A percentile compares a stretch with the other conserved stretches of the same genome.
Conservation (phyloP, 1,140 invertebrate species). For the Aphelenchoides fujianensis region DNA sequence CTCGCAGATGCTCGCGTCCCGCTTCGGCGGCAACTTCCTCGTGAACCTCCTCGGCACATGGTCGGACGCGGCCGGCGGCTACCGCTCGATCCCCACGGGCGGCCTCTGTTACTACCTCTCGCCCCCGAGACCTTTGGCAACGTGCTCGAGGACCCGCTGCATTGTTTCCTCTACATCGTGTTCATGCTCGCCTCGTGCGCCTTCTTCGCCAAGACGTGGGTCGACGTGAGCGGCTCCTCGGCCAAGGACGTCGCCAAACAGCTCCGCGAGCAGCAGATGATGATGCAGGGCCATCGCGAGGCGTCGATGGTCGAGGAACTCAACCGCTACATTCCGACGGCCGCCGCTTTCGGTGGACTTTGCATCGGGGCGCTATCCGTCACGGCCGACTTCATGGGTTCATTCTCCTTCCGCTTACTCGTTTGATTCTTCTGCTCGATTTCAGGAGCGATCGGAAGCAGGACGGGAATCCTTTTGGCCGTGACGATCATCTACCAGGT, state of each 20-base stretch:
- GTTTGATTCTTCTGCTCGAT: not conserved
- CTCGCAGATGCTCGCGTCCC: conserved; percentile 88
- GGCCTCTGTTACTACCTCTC: conserved; percentile 96
- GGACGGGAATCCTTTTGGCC: conserved; percentile 91
- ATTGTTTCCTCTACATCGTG: conserved; percentile 91
- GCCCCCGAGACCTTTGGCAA: conserved; percentile 94
- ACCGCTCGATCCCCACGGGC: conserved; percentile 74
- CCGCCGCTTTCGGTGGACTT: conserved; percentile 94
- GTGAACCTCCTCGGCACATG: conserved; percentile 97
- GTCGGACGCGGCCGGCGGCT: conserved; percentile 93
- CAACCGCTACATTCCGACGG: conserved; percentile 99
- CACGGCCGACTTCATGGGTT: conserved; percentile 89
- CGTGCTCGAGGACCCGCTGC: conserved; percentile 91
- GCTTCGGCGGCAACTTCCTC: conserved; percentile 92
- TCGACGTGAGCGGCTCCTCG: conserved; percentile 97
- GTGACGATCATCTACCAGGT: conserved; percentile 96
- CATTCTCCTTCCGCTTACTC: not conserved
- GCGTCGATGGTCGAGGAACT: conserved; percentile 99
- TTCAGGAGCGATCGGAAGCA: conserved; percentile 55
- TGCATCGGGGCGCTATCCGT: conserved; percentile 98
- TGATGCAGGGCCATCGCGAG: conserved; percentile 96
- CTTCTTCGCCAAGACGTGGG: conserved; percentile 99
- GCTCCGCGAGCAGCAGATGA: conserved; percentile 99
- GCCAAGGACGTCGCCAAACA: conserved; percentile 99
- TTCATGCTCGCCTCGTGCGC: conserved; percentile 99